Evolutionary conservation across 1,140 invertebrate genomes (phyloP), one percentile per base, ranked within the genome.

Genomic region (Steinernema feltiae): DNA sequence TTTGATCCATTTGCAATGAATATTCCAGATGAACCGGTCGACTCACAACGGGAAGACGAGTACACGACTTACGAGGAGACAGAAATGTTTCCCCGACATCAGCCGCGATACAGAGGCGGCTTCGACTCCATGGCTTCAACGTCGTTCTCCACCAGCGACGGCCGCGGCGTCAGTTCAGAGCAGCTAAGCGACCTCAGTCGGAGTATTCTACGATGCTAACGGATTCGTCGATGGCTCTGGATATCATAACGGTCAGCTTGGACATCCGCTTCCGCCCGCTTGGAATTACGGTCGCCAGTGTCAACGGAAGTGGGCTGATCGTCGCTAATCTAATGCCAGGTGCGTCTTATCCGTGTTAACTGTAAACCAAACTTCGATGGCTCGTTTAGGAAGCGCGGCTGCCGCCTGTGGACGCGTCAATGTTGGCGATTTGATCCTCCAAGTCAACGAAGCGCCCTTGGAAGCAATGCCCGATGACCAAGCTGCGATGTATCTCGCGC

Each of bases 161-260:
- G 12, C 2, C 53, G 53, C 12, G 53, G 53, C 53, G 53, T 27
- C 53, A 63, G 7, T 63, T n/a, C 53, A 12, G 53, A 21, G 24
- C 53, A 3, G 3, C 17, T 17, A n/a, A n/a, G n/a, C 75, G 29
- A 24, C 74, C 69, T 3, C 12, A 74, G 72, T 63, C 72, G 7
- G 32, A 74, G 29, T 74, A 74, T 27, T 63, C 53, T 3, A 63
- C 53, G 15, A 63, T 63, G 53, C 53, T 63, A 27, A 63, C 53
- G 24, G 53, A 63, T 3, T 63, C 53, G 12, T 63, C 53, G 15
- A 63, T 63, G 53, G 53, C 53, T 12, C 15, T 63, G 15, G 53
- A 63, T 21, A 63, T 63, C 53, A 27, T 63, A 7, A 63, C 53
- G 15, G 24, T 63, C 15, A 15, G 24, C 53, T n/a, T 63, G 15